Percentiles rank a stretch among this genome's conserved stretches.
phyloP scores from a whole-genome alignment of 2,113 vertebrate species.

The Taurulus bubalis region DNA sequence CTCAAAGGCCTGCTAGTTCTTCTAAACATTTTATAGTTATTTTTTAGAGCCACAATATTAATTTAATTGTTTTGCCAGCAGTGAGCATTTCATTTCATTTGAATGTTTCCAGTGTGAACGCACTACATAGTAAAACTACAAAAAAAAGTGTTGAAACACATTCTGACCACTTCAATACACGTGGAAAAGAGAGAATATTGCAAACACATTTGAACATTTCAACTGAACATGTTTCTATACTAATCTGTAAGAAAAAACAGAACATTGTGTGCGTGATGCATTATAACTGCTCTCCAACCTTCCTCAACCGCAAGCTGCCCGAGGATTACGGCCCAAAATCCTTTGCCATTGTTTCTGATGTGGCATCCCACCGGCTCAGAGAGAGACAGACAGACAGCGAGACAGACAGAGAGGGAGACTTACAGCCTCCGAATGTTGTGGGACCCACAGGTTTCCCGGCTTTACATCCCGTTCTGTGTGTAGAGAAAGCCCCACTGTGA shows the following conservation, averaged over 20 bases:
- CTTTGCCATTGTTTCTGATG: slow-evolving; percentile 30
- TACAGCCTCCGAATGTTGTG: slow-evolving; percentile 1
- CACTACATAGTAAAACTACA: too few species aligned
- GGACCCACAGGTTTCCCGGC: slow-evolving; percentile 26
- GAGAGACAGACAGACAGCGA: background rate
- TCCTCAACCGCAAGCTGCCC: background rate
- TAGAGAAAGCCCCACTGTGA: slow-evolving; percentile 33
- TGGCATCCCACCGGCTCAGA: background rate
- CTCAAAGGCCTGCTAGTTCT: too few species aligned
- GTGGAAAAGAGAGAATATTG: background rate
- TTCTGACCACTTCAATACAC: background rate
- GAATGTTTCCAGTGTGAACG: too few species aligned
- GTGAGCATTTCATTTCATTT: too few species aligned
- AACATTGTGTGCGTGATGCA: background rate
- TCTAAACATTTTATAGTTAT: too few species aligned
- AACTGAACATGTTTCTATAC: background rate
- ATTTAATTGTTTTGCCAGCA: too few species aligned
- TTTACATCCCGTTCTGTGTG: background rate
- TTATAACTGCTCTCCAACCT: slow-evolving; percentile 1
- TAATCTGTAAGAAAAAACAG: background rate
- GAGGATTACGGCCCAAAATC: slow-evolving; percentile 42
- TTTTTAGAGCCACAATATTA: too few species aligned
- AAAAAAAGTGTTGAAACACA: background rate
- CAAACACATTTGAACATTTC: background rate
- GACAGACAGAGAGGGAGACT: background rate